Conservation (phyloP, 2,888 invertebrate genomes). For the Plebejus melissa region DNA sequence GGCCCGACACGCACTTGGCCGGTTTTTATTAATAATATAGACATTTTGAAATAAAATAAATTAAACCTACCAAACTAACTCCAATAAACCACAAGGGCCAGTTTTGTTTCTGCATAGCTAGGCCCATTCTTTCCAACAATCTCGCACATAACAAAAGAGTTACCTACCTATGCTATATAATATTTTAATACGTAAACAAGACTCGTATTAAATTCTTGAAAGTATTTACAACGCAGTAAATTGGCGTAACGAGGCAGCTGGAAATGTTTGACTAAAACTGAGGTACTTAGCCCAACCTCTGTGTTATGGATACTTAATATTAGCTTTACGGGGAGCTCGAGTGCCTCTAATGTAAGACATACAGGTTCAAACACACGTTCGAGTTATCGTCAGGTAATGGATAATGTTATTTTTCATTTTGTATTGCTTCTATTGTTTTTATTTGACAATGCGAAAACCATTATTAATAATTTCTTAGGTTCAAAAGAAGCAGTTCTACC, state of each 20-base stretch:
- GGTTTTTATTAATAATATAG: no score
- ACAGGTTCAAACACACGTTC: background rate
- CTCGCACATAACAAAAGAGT: no score
- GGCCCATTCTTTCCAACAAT: background rate
- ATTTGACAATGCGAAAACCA: background rate
- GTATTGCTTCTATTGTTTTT: background rate
- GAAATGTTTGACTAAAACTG: constrained; percentile 20
- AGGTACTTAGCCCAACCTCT: constrained; percentile 12
- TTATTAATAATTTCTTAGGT: background rate
- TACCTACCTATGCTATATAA: background rate
- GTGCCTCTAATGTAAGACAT: background rate
- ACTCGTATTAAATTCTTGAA: background rate
- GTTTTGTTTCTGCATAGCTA: background rate
- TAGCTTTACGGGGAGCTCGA: constrained; percentile 19
- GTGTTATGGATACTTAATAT: constrained; percentile 13
- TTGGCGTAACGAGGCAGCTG: constrained; percentile 19
- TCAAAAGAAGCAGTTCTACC: background rate
- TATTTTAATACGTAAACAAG: background rate
- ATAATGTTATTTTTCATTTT: background rate
- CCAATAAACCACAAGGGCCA: background rate
- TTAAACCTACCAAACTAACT: background rate
- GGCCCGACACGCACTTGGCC: no score
- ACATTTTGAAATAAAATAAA: background rate
- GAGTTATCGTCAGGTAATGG: background rate
- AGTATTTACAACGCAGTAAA: constrained; percentile 18